Base-by-base conservation (phyloP, 1,140 invertebrate genomes). In the Eufriesea mexicana region DNA sequence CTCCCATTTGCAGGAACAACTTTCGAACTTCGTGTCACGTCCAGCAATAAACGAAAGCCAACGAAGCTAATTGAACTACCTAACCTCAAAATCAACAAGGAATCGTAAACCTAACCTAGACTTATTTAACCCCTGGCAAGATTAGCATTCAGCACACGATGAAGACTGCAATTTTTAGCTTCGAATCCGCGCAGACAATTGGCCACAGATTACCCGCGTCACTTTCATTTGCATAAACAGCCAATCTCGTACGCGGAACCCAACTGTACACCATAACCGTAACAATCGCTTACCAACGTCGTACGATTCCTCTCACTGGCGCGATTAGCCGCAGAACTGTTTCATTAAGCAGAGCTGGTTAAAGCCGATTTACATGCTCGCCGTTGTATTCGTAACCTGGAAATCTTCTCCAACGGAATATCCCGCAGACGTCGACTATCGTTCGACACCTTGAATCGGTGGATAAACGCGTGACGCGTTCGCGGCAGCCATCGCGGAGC, bases 401-500 rank as follows among this genome's bases (percentile, higher is more conserved):
- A 54, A 85, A 80, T 35, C 54, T 61, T 45, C 28, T 49, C 47
- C 42, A 59, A 81, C 81, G 47, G 64, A 81, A 84, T 79, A 25
- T 85, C 67, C 9, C 35, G 8, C 25, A 4, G 70, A 35, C 55
- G 51, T 9, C 74, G 54, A 66, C 71, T 59, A 35, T 61, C 35
- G 35, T 64, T 87, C 82, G 76, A 80, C 55, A 64, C 73, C 76
- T 77, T 62, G 76, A 80, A 79, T 84, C 66, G 35, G 55, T 62
- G 76, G 80, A 87, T 86, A 75, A 87, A 72, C 51, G 59, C 25
- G 28, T 61, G 49, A 28, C 25, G 64, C 75, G 81, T 80, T 86
- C 59, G 75, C 55, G 45, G 71, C 76, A 84, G 77, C 78, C 81
- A 81, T 78, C 74, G 82, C 85, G 83, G 75, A 74, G 75, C 85